Evolutionary conservation across 1,140 invertebrate species (phyloP), one percentile per base, ranked within the genome.

Genomic region (Rhagoletis zephyria): DNA sequence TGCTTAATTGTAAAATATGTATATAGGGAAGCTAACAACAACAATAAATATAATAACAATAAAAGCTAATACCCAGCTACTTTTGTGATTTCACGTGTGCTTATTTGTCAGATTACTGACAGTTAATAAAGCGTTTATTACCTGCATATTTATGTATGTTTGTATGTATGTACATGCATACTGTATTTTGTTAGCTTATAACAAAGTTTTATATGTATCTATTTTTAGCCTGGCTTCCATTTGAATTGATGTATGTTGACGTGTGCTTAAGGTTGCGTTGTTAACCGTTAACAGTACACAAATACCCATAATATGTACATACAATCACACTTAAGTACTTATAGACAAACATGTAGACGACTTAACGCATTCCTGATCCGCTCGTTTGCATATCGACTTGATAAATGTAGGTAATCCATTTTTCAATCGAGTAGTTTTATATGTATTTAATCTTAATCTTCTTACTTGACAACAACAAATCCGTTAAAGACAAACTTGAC

Each of bases 41-140:
- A 6, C 64, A 67, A 40, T 19, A 40, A 40, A 7, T 40, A 7
- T 40, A 67, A 30, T 40, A 67, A 67, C 19, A 67, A 63, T 40
- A 67, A 67, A 5, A 51, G 74, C 74, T 51, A 77, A 77, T 56
- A n/a, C 74, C 48, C 48, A 77, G 48, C 16, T n/a, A 56, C 74
- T 81, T 16, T 81, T 81, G 14, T 9, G 74, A n/a, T 56, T 19
- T 81, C 74, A 81, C 74, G 51, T 81, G 74, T 81, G 74, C 30
- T 19, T 56, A 56, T 30, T 56, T 51, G 48, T 19, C n/a, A 14
- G 19, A 48, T 74, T 74, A 42, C 14, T 51, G 70, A 42, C 14
- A 74, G 42, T 56, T 56, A 81, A 10, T 81, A 81, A 81, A 56
- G 9, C 74, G 14, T 81, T 81, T 81, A 81, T 19, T 81, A 81